Evolutionary conservation across 1,140 invertebrate genomes (phyloP), one percentile per base, ranked within the genome.

Genomic region (Megathymus violae): DNA sequence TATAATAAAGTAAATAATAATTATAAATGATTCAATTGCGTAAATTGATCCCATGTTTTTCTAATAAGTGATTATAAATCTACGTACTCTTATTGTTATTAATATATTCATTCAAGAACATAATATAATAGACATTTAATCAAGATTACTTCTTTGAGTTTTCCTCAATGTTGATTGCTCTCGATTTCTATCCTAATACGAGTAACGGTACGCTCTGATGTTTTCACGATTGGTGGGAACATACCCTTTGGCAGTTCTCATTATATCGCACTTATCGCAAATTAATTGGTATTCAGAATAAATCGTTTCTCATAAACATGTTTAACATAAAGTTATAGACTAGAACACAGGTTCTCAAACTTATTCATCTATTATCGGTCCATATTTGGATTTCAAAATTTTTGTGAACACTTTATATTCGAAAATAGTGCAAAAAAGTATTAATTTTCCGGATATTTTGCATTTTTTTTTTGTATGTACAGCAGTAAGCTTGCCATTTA

Each of bases 181-280:
- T 56, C 50, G 19, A 52, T 52, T 40, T 40, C 51, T 27, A 40
- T 3, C 0, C 38, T 40, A 54, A 54, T n/a, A 43, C 38, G 52
- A 56, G 25, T 11, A 43, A 10, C 25, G 44, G 44, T 47, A 47
- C 14, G 13, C 13, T 17, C 22, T 11, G 19, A 9, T n/a, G 44
- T 47, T 58, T 56, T 25, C 25, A 46, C 19, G 41, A 46, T 59
- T 36, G 43, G 56, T 59, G 56, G 56, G 56, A 59, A 59, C 56
- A 59, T 47, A 59, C 54, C 41, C 54, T 36, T 59, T 59, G 54
- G 54, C 54, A 59, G 27, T 47, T 59, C 54, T 36, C 43, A 59
- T 59, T 59, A 47, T 59, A 59, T 47, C 54, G 34, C 54, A 59
- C 41, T 46, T 47, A 46, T 59, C 41, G 41, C 41, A 47, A 59